Base-by-base conservation (phyloP, 2,888 invertebrate species). In the Fabriciana adippe region DNA sequence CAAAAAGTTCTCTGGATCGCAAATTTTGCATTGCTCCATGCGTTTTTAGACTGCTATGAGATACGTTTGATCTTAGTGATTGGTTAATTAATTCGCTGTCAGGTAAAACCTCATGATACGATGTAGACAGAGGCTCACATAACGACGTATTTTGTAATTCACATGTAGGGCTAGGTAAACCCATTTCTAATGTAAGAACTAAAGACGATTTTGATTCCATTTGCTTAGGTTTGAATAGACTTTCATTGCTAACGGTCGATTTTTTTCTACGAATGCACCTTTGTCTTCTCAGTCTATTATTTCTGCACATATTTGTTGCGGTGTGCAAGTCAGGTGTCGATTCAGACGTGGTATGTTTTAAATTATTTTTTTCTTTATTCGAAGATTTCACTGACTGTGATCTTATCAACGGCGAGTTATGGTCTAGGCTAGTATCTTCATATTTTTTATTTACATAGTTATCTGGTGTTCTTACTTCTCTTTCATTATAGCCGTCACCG, bases 201-300 rank as follows among this genome's bases (percentile, higher is more conserved):
- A 89, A 84, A 2, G 80, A 79, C 6, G 84, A 82, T 76, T 88
- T 89, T 1, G 76, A 66, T 65, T 83, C 81, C 11, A 63, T 59
- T 66, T 77, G 79, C 71, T 81, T 85, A 16, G 76, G 80, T 72
- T 83, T 86, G 76, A 82, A 85, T 56, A 83, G 76, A 68, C 89
- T 91, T 61, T 91, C 90, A 45, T 88, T 90, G 66, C 90, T 91
- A 0, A 87, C 84, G 15, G 89, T 90, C 2, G 90, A 91, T 72
- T 93, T 93, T 74, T 93, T 92, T 71, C 94, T 88, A 3, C 94
- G 84, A 16, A 94, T 93, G 75, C 94, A 94, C 73, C 88, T 92
- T 78, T 94, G 94, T 21, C 94, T 85, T 79, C 92, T 93, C 48
- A 94, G 79, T 67, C 88, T 84, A 6, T 88, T 77, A 72, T 88